phyloP scores from a whole-genome alignment of 92 coral and sea anemone genomes.

The Epizoanthus stellaris region DNA sequence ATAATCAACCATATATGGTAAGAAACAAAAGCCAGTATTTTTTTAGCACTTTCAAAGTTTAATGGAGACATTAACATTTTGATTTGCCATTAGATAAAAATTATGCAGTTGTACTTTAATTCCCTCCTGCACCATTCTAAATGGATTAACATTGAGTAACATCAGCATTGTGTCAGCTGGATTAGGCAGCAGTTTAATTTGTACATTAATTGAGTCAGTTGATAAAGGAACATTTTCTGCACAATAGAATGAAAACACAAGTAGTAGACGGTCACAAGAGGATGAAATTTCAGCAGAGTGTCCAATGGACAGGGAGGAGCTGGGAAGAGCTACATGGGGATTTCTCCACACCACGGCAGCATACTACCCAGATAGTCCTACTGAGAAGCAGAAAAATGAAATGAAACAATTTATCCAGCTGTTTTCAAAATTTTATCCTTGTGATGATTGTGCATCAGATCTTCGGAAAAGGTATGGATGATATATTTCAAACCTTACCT shows the following conservation, averaged over 20 bases:
- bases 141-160: no score
- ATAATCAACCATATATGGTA: no score
- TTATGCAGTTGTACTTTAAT: no score
- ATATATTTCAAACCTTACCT: neutral
- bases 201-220: neutral
- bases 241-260: constrained; percentile 8
- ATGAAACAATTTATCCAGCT: constrained; percentile 85
- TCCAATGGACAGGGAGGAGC: constrained; percentile 86
- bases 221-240: neutral
- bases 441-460: constrained; percentile 93
- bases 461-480: constrained; percentile 73
- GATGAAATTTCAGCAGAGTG: constrained; percentile 63
- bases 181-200: no score
- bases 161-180: no score
- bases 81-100: no score
- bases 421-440: constrained; percentile 89
- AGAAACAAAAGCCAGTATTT: no score
- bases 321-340: constrained; percentile 93
- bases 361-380: constrained; percentile 91
- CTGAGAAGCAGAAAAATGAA: constrained; percentile 76
- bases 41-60: no score
- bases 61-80: no score
- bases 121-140: no score
- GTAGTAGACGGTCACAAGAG: constrained; percentile 1
- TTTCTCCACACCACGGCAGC: constrained; percentile 98